These are phyloP conservation scores for Lycophotia porphyrea DNA, from an alignment of 2,888 invertebrate genomes.

Conservation along the genomic window DNA sequence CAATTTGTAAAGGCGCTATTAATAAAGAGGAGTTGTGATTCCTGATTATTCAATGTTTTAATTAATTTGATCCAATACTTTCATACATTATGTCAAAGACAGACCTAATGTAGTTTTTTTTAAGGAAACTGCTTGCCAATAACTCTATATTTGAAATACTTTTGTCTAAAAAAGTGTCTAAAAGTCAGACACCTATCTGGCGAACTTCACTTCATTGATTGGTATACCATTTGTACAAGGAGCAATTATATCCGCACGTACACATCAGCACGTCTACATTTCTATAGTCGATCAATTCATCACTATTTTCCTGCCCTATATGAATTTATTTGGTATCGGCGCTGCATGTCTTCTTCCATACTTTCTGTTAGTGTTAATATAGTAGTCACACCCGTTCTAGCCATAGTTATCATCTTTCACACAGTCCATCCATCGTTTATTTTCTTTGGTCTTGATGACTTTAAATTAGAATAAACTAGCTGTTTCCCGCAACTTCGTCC, in stretches of 20 bases:
- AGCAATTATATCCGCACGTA: neutral
- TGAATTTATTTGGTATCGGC: neutral
- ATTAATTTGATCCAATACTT: constrained; percentile 27
- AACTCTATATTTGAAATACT: neutral
- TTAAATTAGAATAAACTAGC: neutral
- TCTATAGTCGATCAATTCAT: neutral
- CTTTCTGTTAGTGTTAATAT: neutral
- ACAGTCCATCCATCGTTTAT: neutral
- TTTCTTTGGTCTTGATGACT: neutral
- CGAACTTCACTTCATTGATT: neutral
- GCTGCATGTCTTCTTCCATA: neutral
- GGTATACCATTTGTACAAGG: neutral
- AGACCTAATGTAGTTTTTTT: neutral
- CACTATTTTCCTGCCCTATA: neutral
- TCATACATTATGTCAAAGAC: neutral
- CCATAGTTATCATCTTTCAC: neutral
- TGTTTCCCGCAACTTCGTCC: too few relatives aligned
- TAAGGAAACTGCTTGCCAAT: neutral
- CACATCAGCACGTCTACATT: neutral
- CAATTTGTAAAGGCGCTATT: constrained; percentile 81
- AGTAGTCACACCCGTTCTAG: neutral
- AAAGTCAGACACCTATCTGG: neutral
- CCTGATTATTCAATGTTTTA: constrained; percentile 69
- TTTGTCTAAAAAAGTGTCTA: neutral
- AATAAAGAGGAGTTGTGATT: constrained; percentile 83